Evolutionary conservation across 1,140 invertebrate species (phyloP), one percentile per base, ranked within the genome.

Genomic region (Nasonia giraulti): DNA sequence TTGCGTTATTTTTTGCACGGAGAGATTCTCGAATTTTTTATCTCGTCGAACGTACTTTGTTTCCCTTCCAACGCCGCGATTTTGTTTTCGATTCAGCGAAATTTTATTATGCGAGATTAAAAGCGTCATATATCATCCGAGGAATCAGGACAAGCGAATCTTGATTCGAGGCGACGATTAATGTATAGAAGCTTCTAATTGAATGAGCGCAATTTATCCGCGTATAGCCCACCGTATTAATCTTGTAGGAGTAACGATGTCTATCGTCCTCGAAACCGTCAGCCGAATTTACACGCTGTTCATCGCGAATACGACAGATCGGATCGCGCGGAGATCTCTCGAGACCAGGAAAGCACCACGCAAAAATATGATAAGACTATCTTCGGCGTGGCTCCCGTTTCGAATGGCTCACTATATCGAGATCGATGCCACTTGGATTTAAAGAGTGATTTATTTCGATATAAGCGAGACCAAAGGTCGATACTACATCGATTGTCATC

Each of bases 391-490:
- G 68, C 82, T 73, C 31, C 68, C 11, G 68, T 73, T 47, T 83
- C 23, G 75, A 23, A 74, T 17, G 14, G 8, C 37, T n/a, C 31
- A 17, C 33, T 55, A 17, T 55, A 17, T 23, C 17, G 62, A 84
- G 44, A 84, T 79, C 2, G 40, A 79, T 62, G 2, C 37, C 73
- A 82, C 40, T 79, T 84, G 71, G 44, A 62, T 73, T 73, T 27
- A 11, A 73, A 79, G 14, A 12, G 75, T 76, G 81, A 82, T 84
- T 84, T 79, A 84, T 79, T 7, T 78, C 55, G 55, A 23, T 23
- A 40, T 62, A 83, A 50, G 33, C 33, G 37, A 83, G n/a, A 62
- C 17, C 62, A 47, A 83, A 75, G 74, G 50, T 76, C 33, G 78
- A 62, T 78, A 2, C 20, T 78, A 62, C 62, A 7, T 37, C 50